Evolutionary conservation across 2,797 vertebrate species (phyloP), one percentile per base, ranked within the genome.

Genomic region (Muraenolepis orangiensis): DNA sequence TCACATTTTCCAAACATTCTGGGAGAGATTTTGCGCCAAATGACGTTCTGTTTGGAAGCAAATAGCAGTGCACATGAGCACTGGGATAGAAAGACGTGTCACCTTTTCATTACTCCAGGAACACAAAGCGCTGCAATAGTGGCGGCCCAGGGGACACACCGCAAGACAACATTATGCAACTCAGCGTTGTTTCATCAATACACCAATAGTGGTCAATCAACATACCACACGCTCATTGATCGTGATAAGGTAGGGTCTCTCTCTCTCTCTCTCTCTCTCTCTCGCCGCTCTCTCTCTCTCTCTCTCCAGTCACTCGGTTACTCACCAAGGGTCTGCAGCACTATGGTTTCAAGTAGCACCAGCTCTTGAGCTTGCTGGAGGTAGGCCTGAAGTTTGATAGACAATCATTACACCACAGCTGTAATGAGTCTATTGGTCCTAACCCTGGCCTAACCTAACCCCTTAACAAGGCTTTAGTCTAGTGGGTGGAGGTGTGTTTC

Each of bases 291-390:
- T 77, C 71, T 78, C 71, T 84, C 84, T 80, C 87, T 89, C 87
- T 84, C 90, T 90, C 84, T 88, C 89, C 82, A 86, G 82, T 90
- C 88, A 89, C 72, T 64, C 57, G 89, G 87, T 86, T 87, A 96
- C 97, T 93, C 96, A 99, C 98, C 98, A 94, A 99, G 95, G 88
- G 97, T 98, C 91, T 99, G 98, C 92, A 99, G 96, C 95, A 99
- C 96, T 95, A 98, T 97, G 95, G 97, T 98, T 96, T 99, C 98
- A 96, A 99, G 96, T 95, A 98, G 96, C 95, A 98, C 97, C 95
- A 99, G 95, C 94, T 99, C 98, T 96, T 99, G 98, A 93, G 98
- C 97, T 94, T 99, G 98, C 82, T 98, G 98, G 94, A 99, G 96
- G 90, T 99, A 99, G 91, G 96, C 96, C 98, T 99, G 93, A 89